Base-by-base conservation (phyloP, 2,113 vertebrate species). In the Ptyas mucosa region DNA sequence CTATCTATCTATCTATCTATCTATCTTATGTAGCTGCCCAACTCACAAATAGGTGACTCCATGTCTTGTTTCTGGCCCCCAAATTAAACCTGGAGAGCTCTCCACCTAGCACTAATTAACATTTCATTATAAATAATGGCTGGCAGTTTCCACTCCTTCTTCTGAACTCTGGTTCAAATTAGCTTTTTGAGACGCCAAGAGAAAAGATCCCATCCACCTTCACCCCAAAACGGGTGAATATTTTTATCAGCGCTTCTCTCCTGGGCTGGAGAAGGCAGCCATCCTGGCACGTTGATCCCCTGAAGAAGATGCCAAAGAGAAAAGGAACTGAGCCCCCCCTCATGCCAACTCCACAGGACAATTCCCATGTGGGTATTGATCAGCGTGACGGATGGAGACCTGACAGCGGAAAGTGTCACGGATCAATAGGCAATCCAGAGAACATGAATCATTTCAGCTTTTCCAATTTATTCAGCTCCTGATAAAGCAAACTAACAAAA, bases 401-500 rank as follows among this genome's bases (percentile, higher is more conserved):
- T 90, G 39, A 8, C 93, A 92, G 93, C 93, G 93, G 88, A 88
- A 94, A 96, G 95, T 87, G 93, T 96, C 96, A 95, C 93, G 69
- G 96, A 96, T 97, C 96, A 92, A 96, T 96, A 94, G 93, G 92
- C 96, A 95, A 95, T 94, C 95, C 95, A 69, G 94, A 94, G 95
- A 91, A 92, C 95, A 95, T 95, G 96, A 96, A 97, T 96, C 97
- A 96, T 94, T 93, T 39, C 92, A n/a, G 96, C 95, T 96, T 55
- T 90, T 94, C 96, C 96, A 15, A 96, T 97, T 97, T 96, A 95
- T 96, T 96, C 95, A 88, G 92, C 93, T 95, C 94, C 95, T 91
- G 94, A 96, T 95, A 95, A 94, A 96, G 93, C 5, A 94, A 96
- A 96, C 0, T 87, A 96, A 96, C 93, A 95, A 94, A 97, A 96